Evolutionary conservation across 2,888 invertebrate genomes (phyloP), one percentile per base, ranked within the genome.

Genomic region (Acrobasis consociella): DNA sequence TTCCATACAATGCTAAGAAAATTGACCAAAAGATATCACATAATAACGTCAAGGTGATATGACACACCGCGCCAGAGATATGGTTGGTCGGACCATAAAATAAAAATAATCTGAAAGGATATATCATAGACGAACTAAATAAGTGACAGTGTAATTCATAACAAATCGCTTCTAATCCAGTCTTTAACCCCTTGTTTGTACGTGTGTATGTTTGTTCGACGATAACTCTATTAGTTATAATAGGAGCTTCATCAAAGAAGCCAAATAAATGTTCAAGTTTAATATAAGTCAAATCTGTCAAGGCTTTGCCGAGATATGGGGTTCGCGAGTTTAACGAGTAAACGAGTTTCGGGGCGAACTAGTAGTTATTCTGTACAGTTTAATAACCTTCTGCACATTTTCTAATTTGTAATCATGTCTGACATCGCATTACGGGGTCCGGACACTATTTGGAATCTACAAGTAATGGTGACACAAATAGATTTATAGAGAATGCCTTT

Each of bases 381-480:
- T 46, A 13, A 13, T n/a, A n/a, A 2, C n/a, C 11, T 13, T 46
- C 13, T 52, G 31, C 0, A 9, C 38, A 10, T 9, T 38, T 38
- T 9, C 7, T 38, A 55, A 46, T 56, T 42, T 13, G 13, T 13
- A 17, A 2, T 22, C 11, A 16, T 52, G 52, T 62, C 67, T 65
- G 65, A 69, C 68, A 64, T 65, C 65, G 60, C 66, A 66, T 70
- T 69, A 70, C 58, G n/a, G 11, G 42, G 38, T 42, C 60, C 64
- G 64, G 63, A 64, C 55, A 15, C 39, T 61, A 62, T 63, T 66
- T 58, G 66, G 60, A 55, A 61, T 61, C 39, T 61, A 52, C 63
- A 56, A 62, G 51, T 63, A 59, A 62, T 65, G 62, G 66, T 64
- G 62, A 51, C 63, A 60, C 53, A 31, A 58, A 53, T 61, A 62